These are phyloP conservation scores for Tragulus kanchil DNA, from an alignment of 2,113 vertebrate species.

Conservation along the genomic window DNA sequence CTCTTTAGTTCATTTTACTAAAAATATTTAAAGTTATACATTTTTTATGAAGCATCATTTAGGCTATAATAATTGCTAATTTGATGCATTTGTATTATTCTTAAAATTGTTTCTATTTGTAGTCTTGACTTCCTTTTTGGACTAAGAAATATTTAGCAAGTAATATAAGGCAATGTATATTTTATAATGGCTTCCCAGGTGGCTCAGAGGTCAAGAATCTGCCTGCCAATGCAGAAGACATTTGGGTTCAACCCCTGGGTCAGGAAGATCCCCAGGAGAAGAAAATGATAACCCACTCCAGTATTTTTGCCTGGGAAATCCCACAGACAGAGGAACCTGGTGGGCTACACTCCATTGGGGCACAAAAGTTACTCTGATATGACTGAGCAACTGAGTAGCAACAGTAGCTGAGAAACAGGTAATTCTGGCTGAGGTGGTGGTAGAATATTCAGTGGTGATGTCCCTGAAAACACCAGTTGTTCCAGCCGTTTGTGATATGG, in stretches of 20 bases:
- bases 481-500: neutral
- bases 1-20: conserved; percentile 27
- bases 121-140: neutral
- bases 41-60: neutral
- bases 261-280: neutral
- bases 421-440: neutral
- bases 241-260: neutral
- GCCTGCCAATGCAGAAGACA: neutral
- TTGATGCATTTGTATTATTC: neutral
- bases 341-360: neutral
- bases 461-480: neutral
- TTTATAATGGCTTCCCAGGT: neutral
- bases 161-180: neutral
- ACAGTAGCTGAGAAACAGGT: neutral
- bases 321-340: neutral
- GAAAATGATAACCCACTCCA: neutral
- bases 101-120: neutral
- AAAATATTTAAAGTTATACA: conserved; percentile 18
- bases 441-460: neutral
- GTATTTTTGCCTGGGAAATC: neutral
- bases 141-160: conserved; percentile 28
- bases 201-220: neutral
- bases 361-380: too few relatives aligned
- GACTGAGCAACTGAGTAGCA: too few relatives aligned
- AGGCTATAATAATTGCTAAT: conserved; percentile 26